Percentiles rank a stretch among this genome's conserved stretches.
Conservation (phyloP, 2,113 vertebrate genomes). For the Eptatretus burgeri region DNA sequence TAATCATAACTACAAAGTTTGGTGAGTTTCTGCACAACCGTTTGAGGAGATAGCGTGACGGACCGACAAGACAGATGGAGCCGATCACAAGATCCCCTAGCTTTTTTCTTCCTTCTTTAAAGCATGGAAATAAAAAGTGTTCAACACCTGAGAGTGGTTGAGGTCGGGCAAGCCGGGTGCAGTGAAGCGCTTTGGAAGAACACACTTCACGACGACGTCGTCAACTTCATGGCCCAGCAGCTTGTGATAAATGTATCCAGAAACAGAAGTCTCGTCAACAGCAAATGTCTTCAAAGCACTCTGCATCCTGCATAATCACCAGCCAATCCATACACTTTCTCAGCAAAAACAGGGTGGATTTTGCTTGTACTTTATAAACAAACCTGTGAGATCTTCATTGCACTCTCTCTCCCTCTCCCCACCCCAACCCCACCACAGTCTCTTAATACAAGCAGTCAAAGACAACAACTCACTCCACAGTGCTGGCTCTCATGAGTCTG, state of each 20-base stretch:
- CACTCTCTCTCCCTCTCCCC: background rate
- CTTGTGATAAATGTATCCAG: conserved; percentile 93
- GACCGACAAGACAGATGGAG: too few species aligned
- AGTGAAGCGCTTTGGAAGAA: conserved; percentile 88
- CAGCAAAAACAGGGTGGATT: too few species aligned
- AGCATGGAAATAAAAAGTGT: too few species aligned
- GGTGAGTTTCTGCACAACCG: too few species aligned
- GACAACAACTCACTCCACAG: too few species aligned
- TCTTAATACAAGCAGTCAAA: too few species aligned
- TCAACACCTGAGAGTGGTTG: conserved; percentile 90
- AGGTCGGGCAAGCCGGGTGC: conserved; percentile 87
- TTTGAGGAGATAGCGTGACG: too few species aligned
- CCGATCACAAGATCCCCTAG: too few species aligned
- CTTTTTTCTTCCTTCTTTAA: too few species aligned
- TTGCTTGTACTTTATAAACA: background rate
- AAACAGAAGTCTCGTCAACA: conserved; percentile 85
- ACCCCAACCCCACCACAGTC: background rate
- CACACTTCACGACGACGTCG: conserved; percentile 95
- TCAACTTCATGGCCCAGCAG: conserved; percentile 83
- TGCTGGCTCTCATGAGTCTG: too few species aligned
- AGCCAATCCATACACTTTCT: background rate
- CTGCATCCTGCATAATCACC: conserved; percentile 42
- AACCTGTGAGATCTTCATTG: background rate
- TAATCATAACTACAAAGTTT: too few species aligned
- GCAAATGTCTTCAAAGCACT: conserved; percentile 85